phyloP scores from a whole-genome alignment of 2,113 vertebrate genomes.

The Climacteris rufus region DNA sequence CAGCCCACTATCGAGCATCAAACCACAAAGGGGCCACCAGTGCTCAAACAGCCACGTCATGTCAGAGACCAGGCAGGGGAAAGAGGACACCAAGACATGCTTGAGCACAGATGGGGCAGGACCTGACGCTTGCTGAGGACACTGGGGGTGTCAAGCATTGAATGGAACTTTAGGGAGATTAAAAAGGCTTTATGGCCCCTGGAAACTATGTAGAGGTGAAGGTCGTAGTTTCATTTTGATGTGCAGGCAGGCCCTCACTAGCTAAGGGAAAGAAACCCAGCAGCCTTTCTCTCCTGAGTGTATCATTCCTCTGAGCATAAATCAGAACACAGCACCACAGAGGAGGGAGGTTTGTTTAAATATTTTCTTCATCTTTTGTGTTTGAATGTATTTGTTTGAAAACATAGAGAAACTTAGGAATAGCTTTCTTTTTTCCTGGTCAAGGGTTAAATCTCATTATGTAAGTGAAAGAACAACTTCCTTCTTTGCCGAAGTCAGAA shows the following conservation, averaged over 20 bases:
- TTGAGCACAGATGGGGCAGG: neutral
- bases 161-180: neutral
- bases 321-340: neutral
- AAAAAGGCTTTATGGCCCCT: neutral
- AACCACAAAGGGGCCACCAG: accelerated
- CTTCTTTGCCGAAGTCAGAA: neutral
- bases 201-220: neutral
- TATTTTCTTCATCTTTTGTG: neutral
- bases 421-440: neutral
- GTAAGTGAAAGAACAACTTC: constrained; percentile 28
- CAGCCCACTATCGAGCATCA: neutral
- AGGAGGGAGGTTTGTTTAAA: neutral
- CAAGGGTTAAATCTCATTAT: constrained; percentile 20
- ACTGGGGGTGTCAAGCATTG: neutral
- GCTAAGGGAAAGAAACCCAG: neutral
- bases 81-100: neutral
- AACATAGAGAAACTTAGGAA: neutral
- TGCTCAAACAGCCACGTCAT: accelerated
- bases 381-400: neutral
- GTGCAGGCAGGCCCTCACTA: neutral
- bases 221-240: neutral
- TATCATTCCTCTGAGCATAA: neutral
- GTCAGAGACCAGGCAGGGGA: neutral
- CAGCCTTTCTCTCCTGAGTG: neutral
- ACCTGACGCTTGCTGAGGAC: accelerated